A percentile compares a stretch with the other conserved stretches of the same genome.
These are phyloP conservation scores for Aix galericulata DNA, from an alignment of 2,113 vertebrate genomes.

Conservation along the genomic window DNA sequence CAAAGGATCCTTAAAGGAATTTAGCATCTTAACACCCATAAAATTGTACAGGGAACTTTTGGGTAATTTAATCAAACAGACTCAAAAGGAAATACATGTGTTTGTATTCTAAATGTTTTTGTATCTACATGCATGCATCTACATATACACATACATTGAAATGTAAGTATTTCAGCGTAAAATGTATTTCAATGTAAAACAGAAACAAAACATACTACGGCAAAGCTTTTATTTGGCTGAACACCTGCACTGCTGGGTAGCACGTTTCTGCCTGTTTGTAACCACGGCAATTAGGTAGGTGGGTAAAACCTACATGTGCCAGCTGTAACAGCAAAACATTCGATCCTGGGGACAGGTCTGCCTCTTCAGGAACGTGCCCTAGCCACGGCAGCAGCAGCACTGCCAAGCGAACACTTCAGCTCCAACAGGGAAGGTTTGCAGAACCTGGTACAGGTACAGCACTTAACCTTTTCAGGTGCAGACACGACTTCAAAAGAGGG, in stretches of 20 bases:
- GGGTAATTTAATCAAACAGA: background rate
- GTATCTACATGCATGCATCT: background rate
- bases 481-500: background rate
- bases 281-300: accelerated
- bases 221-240: background rate
- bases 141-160: background rate
- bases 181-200: background rate
- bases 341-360: background rate
- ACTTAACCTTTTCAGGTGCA: background rate
- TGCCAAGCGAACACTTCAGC: background rate
- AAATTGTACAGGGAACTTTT: background rate
- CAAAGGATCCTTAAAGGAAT: background rate
- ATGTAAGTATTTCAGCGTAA: background rate
- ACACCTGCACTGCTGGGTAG: too few species aligned
- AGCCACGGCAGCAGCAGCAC: accelerated
- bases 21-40: background rate
- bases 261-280: background rate
- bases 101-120: background rate
- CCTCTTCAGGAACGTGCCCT: background rate
- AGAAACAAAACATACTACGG: background rate
- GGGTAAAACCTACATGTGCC: background rate
- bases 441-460: background rate
- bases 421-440: background rate
- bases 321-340: background rate
- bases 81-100: background rate